A percentile compares a stretch with the other conserved stretches of the same genome.
phyloP scores from a whole-genome alignment of 1,140 invertebrate genomes.

The Ips typographus region DNA sequence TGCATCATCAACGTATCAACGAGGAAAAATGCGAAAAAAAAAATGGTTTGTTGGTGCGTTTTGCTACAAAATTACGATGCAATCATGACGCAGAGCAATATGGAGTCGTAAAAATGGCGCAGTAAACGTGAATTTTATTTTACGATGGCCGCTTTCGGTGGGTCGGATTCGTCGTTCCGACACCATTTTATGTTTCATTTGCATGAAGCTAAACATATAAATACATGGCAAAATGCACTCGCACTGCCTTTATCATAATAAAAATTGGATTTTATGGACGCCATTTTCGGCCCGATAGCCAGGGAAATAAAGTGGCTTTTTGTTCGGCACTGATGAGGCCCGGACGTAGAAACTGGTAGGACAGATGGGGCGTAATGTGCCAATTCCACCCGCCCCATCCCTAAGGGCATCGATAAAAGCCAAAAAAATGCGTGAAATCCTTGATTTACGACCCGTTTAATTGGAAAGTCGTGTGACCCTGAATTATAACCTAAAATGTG shows the following conservation, averaged over 20 bases:
- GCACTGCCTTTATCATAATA: slow-evolving; percentile 6
- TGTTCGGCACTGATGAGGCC: no score
- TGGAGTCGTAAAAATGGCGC: slow-evolving; percentile 26
- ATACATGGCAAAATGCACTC: slow-evolving; percentile 5
- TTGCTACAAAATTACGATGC: slow-evolving; percentile 24
- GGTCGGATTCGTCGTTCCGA: background rate
- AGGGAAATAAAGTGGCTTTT: no score
- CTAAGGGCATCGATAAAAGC: no score
- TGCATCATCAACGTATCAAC: no score
- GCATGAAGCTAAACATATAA: background rate
- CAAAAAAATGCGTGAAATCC: background rate
- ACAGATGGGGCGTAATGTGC: no score
- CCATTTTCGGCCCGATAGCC: no score
- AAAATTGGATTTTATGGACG: slow-evolving; percentile 5
- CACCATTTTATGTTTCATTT: slow-evolving; percentile 26
- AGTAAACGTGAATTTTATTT: slow-evolving; percentile 30
- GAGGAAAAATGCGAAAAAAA: no score
- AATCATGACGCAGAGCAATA: slow-evolving; percentile 30
- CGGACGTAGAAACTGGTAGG: no score
- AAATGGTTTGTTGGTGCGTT: background rate
- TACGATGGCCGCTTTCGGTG: slow-evolving; percentile 10
- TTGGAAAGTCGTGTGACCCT: no score
- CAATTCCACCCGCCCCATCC: no score
- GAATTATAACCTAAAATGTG: no score
- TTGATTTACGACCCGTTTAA: no score